Percentiles rank a stretch among this genome's conserved stretches.
phyloP scores from a whole-genome alignment of 2,797 vertebrate genomes.

The Esox masquinongy region DNA sequence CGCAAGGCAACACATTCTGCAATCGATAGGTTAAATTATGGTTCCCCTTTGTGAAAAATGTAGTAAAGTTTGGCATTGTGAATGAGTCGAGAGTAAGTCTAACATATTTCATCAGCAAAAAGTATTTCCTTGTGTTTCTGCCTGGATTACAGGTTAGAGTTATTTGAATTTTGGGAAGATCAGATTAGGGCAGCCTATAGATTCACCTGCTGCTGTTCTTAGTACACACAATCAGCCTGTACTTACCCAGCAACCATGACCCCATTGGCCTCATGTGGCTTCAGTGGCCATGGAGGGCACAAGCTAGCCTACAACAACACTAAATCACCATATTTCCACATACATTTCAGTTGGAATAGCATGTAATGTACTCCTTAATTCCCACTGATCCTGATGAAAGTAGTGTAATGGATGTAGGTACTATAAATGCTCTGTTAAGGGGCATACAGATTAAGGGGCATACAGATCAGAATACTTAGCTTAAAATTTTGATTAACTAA shows the following conservation, averaged over 20 bases:
- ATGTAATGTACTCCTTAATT: no score
- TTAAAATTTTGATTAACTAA: no score
- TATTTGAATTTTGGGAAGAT: conserved; percentile 43
- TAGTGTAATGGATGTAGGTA: no score
- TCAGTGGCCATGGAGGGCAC: no score
- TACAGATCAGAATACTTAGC: no score
- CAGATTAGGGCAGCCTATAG: background rate
- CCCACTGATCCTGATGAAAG: no score
- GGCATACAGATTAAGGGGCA: no score
- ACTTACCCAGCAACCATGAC: background rate
- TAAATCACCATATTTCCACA: no score
- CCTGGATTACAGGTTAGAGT: conserved; percentile 23
- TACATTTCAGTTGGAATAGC: no score
- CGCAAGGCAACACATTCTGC: conserved; percentile 68
- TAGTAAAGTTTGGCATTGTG: conserved; percentile 64
- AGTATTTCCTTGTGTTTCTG: conserved; percentile 41
- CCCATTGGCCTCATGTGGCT: no score
- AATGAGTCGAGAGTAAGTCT: conserved; percentile 48
- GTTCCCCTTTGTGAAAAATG: conserved; percentile 72
- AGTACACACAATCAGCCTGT: background rate
- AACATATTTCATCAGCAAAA: conserved; percentile 46
- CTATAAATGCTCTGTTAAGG: no score
- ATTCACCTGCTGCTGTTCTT: background rate
- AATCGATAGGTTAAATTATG: conserved; percentile 73
- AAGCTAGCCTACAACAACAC: no score